A percentile compares a stretch with the other conserved stretches of the same genome.
Conservation (phyloP, 1,140 invertebrate species). For the Hydropsyche tenuis region DNA sequence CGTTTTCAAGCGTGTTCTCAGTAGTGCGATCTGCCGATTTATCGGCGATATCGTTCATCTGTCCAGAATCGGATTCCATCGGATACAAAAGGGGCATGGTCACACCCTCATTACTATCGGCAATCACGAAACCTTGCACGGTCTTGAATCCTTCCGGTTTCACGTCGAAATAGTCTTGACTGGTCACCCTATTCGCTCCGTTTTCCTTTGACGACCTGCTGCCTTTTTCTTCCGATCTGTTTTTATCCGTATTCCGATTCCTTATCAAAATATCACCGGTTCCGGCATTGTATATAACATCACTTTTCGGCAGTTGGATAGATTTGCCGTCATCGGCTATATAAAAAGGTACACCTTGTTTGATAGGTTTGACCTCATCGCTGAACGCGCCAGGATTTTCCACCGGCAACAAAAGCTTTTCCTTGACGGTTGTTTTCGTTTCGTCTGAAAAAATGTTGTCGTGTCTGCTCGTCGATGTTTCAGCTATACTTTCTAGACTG, state of each 20-base stretch:
- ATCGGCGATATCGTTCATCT: background rate
- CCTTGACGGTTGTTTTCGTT: background rate
- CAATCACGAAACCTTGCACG: conserved; percentile 40
- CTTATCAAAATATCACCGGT: conserved; percentile 45
- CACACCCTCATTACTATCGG: conserved; percentile 29
- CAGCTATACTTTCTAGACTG: background rate
- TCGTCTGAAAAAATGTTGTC: conserved; percentile 23
- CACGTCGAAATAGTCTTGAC: conserved; percentile 27
- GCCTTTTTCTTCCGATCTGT: conserved; percentile 19
- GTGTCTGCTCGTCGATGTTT: background rate
- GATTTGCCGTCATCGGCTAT: conserved; percentile 46
- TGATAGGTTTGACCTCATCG: conserved; percentile 30
- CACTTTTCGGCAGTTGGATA: conserved; percentile 44
- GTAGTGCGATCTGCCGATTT: background rate
- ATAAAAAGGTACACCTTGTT: conserved; percentile 42
- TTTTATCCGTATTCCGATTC: conserved; percentile 35
- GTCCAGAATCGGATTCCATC: background rate
- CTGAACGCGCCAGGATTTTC: conserved; percentile 34
- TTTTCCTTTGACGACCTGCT: background rate
- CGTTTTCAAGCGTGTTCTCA: background rate
- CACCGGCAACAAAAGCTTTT: conserved; percentile 25
- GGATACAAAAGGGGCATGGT: conserved; percentile 33
- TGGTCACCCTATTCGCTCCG: background rate
- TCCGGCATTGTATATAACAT: conserved; percentile 43
- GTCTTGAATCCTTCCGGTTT: conserved; percentile 39